Conservation (phyloP, 1,140 invertebrate genomes). For the Lepidurus packardi region DNA sequence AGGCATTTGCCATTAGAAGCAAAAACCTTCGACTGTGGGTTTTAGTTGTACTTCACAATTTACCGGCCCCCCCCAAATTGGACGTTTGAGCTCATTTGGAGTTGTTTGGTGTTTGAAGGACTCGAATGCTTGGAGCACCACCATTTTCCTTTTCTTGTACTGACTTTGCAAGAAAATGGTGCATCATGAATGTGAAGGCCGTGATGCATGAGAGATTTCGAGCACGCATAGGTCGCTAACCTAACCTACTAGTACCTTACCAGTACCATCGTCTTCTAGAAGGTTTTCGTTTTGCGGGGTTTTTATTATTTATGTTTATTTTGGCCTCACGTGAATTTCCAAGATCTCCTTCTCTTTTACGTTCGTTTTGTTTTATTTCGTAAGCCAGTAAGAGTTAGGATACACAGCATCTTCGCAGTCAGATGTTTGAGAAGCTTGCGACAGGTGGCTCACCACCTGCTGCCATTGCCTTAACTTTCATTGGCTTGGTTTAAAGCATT, state of each 20-base stretch:
- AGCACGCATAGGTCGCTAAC: constrained; percentile 7
- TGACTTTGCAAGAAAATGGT: neutral
- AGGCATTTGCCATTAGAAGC: neutral
- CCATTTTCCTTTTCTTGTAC: neutral
- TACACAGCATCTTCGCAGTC: neutral
- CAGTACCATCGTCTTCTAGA: neutral
- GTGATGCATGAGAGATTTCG: constrained; percentile 15
- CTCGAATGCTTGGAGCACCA: neutral
- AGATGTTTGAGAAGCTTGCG: neutral
- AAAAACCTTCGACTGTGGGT: neutral
- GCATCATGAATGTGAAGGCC: constrained; percentile 17
- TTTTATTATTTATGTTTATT: neutral
- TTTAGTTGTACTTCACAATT: neutral
- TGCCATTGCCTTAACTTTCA: neutral
- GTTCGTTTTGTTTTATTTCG: too few relatives aligned
- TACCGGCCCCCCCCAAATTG: neutral
- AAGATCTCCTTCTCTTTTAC: too few relatives aligned
- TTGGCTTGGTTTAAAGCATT: too few relatives aligned
- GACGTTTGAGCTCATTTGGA: neutral
- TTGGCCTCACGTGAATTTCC: neutral
- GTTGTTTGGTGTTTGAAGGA: neutral
- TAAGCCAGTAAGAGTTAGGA: too few relatives aligned
- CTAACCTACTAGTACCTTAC: constrained; percentile 5
- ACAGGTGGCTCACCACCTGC: constrained; percentile 2
- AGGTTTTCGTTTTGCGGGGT: neutral